These are phyloP conservation scores for Coendou prehensilis DNA, from an alignment of 2,797 vertebrate species.

Conservation along the genomic window DNA sequence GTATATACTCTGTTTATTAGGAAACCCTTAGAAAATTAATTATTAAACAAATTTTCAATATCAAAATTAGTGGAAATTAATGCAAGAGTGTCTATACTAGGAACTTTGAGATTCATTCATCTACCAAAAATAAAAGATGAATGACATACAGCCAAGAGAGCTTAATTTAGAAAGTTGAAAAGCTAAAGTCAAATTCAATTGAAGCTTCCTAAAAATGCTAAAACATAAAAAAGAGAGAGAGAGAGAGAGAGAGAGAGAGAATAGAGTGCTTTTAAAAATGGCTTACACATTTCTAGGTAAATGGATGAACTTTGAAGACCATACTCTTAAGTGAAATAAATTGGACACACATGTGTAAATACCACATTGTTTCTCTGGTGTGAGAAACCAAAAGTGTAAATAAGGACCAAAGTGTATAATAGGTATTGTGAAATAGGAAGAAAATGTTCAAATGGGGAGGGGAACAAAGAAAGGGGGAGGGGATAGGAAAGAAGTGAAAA, in stretches of 20 bases:
- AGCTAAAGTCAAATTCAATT: conserved; percentile 1
- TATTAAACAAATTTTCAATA: conserved; percentile 15
- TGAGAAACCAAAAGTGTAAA: no score
- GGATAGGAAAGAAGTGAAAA: no score
- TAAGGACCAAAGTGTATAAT: no score
- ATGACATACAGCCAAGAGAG: background rate
- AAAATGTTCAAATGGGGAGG: no score
- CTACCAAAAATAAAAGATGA: background rate
- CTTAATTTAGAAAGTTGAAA: conserved; percentile 55
- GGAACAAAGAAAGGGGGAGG: no score
- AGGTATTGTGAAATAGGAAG: no score
- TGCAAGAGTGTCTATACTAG: background rate
- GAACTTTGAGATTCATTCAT: conserved; percentile 33
- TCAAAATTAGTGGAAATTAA: background rate
- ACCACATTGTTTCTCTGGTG: no score
- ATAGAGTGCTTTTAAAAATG: background rate
- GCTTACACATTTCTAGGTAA: no score
- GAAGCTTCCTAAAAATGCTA: conserved; percentile 45
- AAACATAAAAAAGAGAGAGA: conserved; percentile 9
- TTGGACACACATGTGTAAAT: no score
- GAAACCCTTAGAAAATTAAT: conserved; percentile 15
- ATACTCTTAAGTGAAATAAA: no score
- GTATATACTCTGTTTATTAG: background rate
- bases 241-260: background rate
- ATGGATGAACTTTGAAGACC: no score